Conservation (phyloP, 2,113 vertebrate genomes). For the Cervus canadensis region DNA sequence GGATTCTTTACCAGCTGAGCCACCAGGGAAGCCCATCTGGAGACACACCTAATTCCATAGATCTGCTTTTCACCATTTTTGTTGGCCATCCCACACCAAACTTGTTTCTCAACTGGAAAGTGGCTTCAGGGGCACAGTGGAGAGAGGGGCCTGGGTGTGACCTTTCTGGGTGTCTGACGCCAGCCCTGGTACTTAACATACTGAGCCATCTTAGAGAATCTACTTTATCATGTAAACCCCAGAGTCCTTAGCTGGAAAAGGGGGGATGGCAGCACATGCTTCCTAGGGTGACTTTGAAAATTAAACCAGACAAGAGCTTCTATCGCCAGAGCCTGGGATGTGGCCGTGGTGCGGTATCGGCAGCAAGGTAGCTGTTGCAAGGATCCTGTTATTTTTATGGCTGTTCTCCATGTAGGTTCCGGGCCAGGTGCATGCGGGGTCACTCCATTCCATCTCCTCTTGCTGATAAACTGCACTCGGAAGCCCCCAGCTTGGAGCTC, state of each 20-base stretch:
- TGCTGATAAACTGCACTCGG: neutral
- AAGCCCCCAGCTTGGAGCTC: neutral
- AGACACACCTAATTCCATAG: fast-evolving
- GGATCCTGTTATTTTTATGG: fast-evolving
- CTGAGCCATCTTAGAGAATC: too few relatives aligned
- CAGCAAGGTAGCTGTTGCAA: fast-evolving
- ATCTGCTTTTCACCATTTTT: fast-evolving
- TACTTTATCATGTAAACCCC: neutral
- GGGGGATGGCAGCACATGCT: neutral
- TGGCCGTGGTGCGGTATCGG: fast-evolving
- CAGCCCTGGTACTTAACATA: neutral
- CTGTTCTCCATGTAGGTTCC: fast-evolving
- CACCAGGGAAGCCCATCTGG: neutral
- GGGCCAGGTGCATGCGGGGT: fast-evolving
- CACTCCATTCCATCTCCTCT: fast-evolving
- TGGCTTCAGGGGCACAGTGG: fast-evolving
- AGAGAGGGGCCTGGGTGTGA: too few relatives aligned
- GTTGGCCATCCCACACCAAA: fast-evolving
- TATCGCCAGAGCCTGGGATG: fast-evolving
- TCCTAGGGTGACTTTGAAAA: neutral
- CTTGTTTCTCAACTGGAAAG: neutral
- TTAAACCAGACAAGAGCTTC: too few relatives aligned
- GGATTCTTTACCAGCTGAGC: neutral
- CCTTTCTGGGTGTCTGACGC: neutral
- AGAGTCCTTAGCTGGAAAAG: neutral